Evolutionary conservation across 2,113 vertebrate species (phyloP), one percentile per base, ranked within the genome.

Genomic region (Cephalopholis sonnerati): DNA sequence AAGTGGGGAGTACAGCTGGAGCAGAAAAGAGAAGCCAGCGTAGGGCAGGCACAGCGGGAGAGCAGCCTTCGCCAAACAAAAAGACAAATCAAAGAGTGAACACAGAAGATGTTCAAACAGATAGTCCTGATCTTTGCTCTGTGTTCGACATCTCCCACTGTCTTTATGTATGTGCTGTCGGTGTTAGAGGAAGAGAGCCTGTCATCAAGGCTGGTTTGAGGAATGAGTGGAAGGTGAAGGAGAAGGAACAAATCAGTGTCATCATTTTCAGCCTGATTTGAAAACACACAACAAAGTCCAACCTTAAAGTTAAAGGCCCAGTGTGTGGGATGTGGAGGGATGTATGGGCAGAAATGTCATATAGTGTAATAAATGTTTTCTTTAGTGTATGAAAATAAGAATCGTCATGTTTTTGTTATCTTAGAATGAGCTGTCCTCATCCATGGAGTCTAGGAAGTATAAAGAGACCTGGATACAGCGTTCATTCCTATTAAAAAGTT

Each of bases 1-100:
- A 92, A 90, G 84, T 82, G 20, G 51, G 39, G 81, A 65, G 79
- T 72, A 65, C 46, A 63, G 83, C 77, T 55, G 61, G 41, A 75
- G 85, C 58, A 75, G 59, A 58, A 67, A 48, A 83, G 77, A 82
- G 65, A 68, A 65, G 63, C 41, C 53, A 48, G 74, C 8, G 7
- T 20, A 32, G 77, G 81, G 76, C 70, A 72, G 70, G 44, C 59
- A 17, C 86, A 81, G 90, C 16, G 51, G 86, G 89, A 83, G 76
- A 74, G 74, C 82, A 59, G 83, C 69, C 66, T 76, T 83, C 63
- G 20, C 65, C 78, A 68, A 87, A 88, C 71, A 84, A 84, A 79
- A 79, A 73, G 70, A 82, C 57, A 55, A 81, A 77, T 85, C 65
- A 87, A 89, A 87, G 74, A 55, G 54, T 18, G 66, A 86, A 78